Conservation (phyloP, 37 sponge, comb jelly and placozoan genomes). For the Haliclona indistincta region DNA sequence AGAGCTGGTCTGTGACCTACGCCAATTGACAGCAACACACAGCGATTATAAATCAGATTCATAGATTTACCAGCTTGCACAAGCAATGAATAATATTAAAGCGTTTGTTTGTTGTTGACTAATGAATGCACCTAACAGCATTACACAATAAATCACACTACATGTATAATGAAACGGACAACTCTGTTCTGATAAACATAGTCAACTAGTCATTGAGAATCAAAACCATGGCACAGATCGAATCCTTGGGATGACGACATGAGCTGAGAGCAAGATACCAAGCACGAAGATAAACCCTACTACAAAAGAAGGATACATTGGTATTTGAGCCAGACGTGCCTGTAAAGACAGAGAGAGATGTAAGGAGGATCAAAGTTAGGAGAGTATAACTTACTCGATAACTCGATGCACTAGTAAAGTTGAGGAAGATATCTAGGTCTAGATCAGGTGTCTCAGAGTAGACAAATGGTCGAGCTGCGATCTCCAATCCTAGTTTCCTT, state of each 20-base stretch:
- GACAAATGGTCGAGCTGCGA: conserved; percentile 64
- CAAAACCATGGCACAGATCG: conserved; percentile 12
- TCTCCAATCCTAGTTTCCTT: conserved; percentile 52
- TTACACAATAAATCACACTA: too few relatives aligned
- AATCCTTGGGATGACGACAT: not conserved
- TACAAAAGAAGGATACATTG: conserved; percentile 69
- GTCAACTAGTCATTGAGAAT: too few relatives aligned
- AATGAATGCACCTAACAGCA: too few relatives aligned
- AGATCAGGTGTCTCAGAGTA: conserved; percentile 66
- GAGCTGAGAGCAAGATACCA: conserved; percentile 1
- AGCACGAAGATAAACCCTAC: conserved; percentile 39
- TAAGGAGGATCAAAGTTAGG: too few relatives aligned
- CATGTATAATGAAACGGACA: too few relatives aligned
- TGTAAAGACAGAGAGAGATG: conserved; percentile 20
- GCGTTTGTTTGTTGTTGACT: too few relatives aligned
- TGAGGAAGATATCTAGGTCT: conserved; percentile 60
- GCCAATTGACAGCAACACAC: too few relatives aligned
- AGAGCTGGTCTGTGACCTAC: too few relatives aligned
- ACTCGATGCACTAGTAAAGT: conserved; percentile 58
- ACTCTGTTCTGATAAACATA: too few relatives aligned
- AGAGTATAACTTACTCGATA: conserved; percentile 41
- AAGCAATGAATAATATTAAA: too few relatives aligned
- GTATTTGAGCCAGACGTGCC: conserved; percentile 60
- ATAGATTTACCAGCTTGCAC: too few relatives aligned
- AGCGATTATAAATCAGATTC: too few relatives aligned